phyloP scores from a whole-genome alignment of 2,113 vertebrate species.

The Egretta garzetta region DNA sequence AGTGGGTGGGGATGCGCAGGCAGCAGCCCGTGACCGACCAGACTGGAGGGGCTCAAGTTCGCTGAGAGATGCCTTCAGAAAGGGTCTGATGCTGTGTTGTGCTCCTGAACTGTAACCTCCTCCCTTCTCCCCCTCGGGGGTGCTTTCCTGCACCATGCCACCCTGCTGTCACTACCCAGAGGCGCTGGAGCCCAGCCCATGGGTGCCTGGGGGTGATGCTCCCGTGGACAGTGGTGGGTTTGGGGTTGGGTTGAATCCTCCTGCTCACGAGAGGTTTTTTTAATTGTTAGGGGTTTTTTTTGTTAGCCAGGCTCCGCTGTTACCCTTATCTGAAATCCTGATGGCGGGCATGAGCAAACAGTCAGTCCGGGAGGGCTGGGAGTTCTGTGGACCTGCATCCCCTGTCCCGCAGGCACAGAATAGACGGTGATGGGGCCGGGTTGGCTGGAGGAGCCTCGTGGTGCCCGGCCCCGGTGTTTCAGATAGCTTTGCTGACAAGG shows the following conservation, averaged over 20 bases:
- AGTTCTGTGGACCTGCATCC: not conserved
- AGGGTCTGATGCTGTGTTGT: not conserved
- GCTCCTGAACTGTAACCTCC: not conserved
- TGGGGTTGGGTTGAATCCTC: not conserved
- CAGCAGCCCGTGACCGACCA: not conserved
- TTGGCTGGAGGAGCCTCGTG: not conserved
- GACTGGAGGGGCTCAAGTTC: not conserved
- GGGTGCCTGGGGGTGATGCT: not conserved
- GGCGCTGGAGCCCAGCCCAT: rapidly evolving
- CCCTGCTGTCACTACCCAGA: not conserved
- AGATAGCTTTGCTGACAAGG: not conserved
- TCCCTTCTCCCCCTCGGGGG: not conserved
- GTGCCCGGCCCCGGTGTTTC: not conserved
- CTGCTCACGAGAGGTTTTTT: not conserved
- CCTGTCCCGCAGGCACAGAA: not conserved
- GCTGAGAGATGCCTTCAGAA: not conserved
- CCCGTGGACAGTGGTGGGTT: rapidly evolving
- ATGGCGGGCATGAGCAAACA: rapidly evolving
- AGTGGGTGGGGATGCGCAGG: not conserved
- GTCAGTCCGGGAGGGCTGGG: not conserved
- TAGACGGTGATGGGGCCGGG: rapidly evolving
- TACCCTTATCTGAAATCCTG: not conserved
- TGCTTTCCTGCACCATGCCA: not conserved
- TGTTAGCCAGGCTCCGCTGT: not conserved
- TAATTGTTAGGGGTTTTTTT: not conserved